Evolutionary conservation across 2,797 vertebrate species (phyloP).

Genomic region (Sandelia bainsii): DNA sequence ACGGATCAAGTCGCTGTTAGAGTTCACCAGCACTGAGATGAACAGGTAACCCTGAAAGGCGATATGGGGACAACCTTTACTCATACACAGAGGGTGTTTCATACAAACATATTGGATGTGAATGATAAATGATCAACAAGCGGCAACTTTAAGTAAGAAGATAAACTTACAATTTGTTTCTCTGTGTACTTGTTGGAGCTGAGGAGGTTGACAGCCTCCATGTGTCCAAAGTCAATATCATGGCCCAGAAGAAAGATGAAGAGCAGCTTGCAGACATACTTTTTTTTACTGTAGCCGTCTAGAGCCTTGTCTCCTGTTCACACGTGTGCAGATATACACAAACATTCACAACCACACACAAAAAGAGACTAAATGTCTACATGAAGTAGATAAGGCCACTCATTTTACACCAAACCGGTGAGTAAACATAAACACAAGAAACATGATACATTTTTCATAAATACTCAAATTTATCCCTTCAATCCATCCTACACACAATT

Average conservation of each 20-base stretch:
- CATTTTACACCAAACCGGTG: not conserved
- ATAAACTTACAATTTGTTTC: conserved; percentile 90
- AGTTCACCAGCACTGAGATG: conserved; percentile 95
- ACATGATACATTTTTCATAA: too few species aligned
- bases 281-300: conserved; percentile 90
- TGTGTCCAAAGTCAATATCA: conserved; percentile 94
- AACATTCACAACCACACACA: not conserved
- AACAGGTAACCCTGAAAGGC: conserved; percentile 90
- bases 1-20: conserved; percentile 92
- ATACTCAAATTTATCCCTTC: too few species aligned
- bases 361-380: conserved; percentile 15
- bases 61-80: not conserved
- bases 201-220: conserved; percentile 94
- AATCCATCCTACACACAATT: too few species aligned
- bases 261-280: conserved; percentile 94
- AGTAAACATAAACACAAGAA: not conserved
- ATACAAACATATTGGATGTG: not conserved
- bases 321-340: not conserved
- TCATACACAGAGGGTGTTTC: not conserved
- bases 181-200: conserved; percentile 96
- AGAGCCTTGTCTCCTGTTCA: conserved; percentile 73
- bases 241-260: conserved; percentile 94
- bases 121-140: not conserved
- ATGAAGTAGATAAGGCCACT: too few species aligned
- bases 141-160: not conserved